These are phyloP conservation scores for Fragum fragum DNA, from an alignment of 2,888 invertebrate genomes.

Conservation along the genomic window DNA sequence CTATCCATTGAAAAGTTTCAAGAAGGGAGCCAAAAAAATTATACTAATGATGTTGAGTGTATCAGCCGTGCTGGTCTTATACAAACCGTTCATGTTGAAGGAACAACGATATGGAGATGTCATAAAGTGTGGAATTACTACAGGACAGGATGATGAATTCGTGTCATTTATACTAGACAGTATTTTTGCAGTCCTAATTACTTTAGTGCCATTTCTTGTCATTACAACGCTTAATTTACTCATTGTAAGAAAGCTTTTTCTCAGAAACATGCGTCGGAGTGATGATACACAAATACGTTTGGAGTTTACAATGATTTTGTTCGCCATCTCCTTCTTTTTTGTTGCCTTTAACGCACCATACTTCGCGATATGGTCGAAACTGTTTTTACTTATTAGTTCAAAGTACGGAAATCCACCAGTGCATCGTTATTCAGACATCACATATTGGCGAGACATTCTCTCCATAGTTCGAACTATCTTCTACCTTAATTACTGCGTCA, in stretches of 20 bases:
- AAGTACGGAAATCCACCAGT: neutral
- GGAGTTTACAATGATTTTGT: conserved; percentile 83
- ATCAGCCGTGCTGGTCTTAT: conserved; percentile 73
- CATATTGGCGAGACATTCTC: conserved; percentile 67
- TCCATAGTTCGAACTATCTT: conserved; percentile 79
- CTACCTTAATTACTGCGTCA: conserved; percentile 83
- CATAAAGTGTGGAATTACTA: conserved; percentile 68
- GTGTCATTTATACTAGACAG: conserved; percentile 78
- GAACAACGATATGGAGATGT: neutral
- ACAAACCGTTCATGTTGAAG: conserved; percentile 74
- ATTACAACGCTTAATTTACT: conserved; percentile 78
- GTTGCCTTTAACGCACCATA: conserved; percentile 84
- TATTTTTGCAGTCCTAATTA: conserved; percentile 76
- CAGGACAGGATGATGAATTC: conserved; percentile 41
- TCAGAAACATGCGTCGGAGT: conserved; percentile 69
- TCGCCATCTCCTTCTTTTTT: conserved; percentile 84
- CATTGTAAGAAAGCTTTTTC: conserved; percentile 73
- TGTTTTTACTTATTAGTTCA: conserved; percentile 43
- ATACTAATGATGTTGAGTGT: conserved; percentile 71
- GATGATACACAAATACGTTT: conserved; percentile 78
- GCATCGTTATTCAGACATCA: conserved; percentile 16
- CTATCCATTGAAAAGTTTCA: conserved; percentile 80
- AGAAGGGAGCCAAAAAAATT: conserved; percentile 66
- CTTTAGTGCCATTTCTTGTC: conserved; percentile 78
- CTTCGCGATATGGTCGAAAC: conserved; percentile 80